Evolutionary conservation across 2,797 vertebrate genomes (phyloP).

Genomic region (Masticophis lateralis): DNA sequence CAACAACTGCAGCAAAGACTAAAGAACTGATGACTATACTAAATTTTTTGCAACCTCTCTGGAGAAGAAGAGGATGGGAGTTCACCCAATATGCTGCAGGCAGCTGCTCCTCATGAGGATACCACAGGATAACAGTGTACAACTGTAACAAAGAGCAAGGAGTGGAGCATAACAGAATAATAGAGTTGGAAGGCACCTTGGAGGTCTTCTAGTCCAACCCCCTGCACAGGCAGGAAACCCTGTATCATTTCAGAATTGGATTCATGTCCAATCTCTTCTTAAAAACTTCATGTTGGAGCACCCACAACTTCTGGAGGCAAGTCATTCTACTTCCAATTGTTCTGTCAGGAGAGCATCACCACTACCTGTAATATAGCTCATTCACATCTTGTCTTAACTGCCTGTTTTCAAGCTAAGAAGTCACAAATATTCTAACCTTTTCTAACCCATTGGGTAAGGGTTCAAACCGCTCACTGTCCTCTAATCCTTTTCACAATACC

Average conservation of each 20-base stretch:
- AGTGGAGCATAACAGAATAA: too few species aligned
- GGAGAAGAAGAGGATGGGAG: not conserved
- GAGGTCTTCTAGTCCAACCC: too few species aligned
- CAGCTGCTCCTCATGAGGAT: not conserved
- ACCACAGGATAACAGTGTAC: not conserved
- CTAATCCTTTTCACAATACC: not conserved
- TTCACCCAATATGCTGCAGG: not conserved
- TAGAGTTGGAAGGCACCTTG: too few species aligned
- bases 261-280: too few species aligned
- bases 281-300: too few species aligned
- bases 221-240: too few species aligned
- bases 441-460: not conserved
- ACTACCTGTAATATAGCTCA: not conserved
- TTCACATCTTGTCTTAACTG: not conserved
- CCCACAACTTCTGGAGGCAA: too few species aligned
- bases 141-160: too few species aligned
- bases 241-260: too few species aligned
- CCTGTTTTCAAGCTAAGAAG: not conserved
- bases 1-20: not conserved
- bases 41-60: not conserved
- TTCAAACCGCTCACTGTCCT: not conserved
- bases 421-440: not conserved
- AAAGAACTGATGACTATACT: not conserved
- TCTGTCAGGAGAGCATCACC: too few species aligned
- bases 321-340: too few species aligned